phyloP scores from a whole-genome alignment of 2,888 invertebrate species.

The Eupithecia insigniata region DNA sequence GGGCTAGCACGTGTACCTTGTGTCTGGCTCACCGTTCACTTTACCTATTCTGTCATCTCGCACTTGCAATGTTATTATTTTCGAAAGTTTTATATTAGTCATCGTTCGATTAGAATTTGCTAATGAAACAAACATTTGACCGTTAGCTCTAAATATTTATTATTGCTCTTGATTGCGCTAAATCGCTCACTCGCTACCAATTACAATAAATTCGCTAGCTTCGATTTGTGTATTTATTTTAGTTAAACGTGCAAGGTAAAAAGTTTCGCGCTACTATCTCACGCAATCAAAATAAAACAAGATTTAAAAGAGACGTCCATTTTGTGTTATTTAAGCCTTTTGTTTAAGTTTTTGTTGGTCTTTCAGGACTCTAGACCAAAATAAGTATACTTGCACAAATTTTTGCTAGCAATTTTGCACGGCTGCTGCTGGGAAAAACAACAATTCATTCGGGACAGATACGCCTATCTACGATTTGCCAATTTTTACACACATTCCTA shows the following conservation, averaged over 20 bases:
- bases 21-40: conserved; percentile 79
- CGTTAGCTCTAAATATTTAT: conserved; percentile 29
- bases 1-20: conserved; percentile 72
- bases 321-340: background rate
- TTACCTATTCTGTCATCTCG: conserved; percentile 74
- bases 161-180: conserved; percentile 24
- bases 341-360: background rate
- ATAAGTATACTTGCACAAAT: background rate
- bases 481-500: background rate
- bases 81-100: conserved; percentile 68
- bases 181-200: conserved; percentile 6
- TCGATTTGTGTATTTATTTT: conserved; percentile 9
- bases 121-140: conserved; percentile 36
- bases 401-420: background rate
- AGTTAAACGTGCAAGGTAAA: background rate
- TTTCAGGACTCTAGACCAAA: background rate
- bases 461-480: background rate
- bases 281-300: conserved; percentile 12
- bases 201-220: conserved; percentile 10
- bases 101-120: conserved; percentile 50
- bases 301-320: background rate
- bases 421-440: background rate
- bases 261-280: conserved; percentile 10
- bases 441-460: background rate
- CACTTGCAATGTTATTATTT: conserved; percentile 67